Base-by-base conservation (phyloP, 2,113 vertebrate species). In the Aramus guarauna region DNA sequence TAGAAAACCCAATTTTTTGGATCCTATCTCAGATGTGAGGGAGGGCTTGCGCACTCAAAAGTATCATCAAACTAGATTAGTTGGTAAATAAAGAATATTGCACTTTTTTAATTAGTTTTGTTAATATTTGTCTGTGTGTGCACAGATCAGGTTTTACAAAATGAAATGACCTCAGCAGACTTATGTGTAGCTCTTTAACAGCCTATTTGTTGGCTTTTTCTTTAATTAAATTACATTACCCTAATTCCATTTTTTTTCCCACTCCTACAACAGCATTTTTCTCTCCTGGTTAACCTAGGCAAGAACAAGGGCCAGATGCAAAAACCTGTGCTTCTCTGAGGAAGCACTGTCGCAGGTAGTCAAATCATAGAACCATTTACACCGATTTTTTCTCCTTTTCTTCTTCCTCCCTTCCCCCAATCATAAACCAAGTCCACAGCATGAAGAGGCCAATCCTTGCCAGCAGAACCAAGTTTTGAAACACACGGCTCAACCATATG, bases 401-500 rank as follows among this genome's bases (percentile, higher is more conserved):
- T 80, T 43, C 62, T 53, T 94, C 66, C 50, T 92, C 62, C 58
- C n/a, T 91, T 91, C 39, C 69, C 69, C 58, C 50, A 88, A 63
- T 47, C 20, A 22, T 81, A 96, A 96, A 96, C 85, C 82, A 92
- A 96, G 69, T 66, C 74, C 55, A 86, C 67, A 92, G 96, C 94
- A 78, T 95, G 63, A 96, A 95, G 92, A 97, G 95, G 89, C 89
- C 86, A 97, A 92, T 90, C 77, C 59, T 76, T 92, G 78, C 93
- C 93, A 95, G 50, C 75, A 96, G 88, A 96, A 95, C 73, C 84
- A 94, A 96, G 90, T 90, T 93, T 86, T 82, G 75, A 84, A 92
- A 96, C 95, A 93, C 93, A 82, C 52, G 82, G 75, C 53, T 85
- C 72, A 43, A 88, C 91, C 94, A 92, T 93, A 95, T 97, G 95